Evolutionary conservation across 2,888 invertebrate species (phyloP), one percentile per base, ranked within the genome.

Genomic region (Erebia epiphron): DNA sequence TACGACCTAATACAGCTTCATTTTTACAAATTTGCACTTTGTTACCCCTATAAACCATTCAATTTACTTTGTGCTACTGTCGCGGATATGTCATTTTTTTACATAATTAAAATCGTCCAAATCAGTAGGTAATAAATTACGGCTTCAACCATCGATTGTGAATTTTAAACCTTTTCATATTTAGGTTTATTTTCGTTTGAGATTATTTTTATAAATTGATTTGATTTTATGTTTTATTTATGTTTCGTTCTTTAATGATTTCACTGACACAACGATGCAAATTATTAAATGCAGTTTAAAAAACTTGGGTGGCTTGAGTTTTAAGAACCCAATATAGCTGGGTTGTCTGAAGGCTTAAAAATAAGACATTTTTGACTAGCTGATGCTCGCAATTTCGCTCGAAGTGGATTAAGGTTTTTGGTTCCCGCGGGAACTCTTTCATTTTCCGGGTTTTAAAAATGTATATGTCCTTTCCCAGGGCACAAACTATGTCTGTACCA

Each of bases 1-100:
- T 84, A 83, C 67, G 78, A 70, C 78, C 2, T 80, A 83, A 75
- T 73, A 73, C 21, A 71, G 35, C 61, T 21, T 16, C 41, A 10
- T 21, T 43, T 14, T 57, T 43, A 46, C 16, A 14, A 71, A 71
- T 70, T 54, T 67, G 46, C 35, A 52, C 70, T 67, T 57, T 73
- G 68, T 64, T 64, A 21, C 61, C 16, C n/a, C 3, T 1, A 1
- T 41, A 18, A 43, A 68, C 18, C 50, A 65, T 13, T 16, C 18
- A 68, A 57, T 68, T 68, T 70, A 21, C 52, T 11, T 16, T 74
- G 46, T 16, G 26, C 10, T 62, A 26, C 13, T 46, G 11, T 13
- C 5, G 11, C 41, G 10, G 41, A 41, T 72, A 74, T 58, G 52
- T 14, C 57, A 62, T 57, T 72, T 65, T 18, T 67, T 21, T 54